A percentile compares a stretch with the other conserved stretches of the same genome.
phyloP scores from a whole-genome alignment of 2,113 vertebrate species.

The Seriola rivoliana region DNA sequence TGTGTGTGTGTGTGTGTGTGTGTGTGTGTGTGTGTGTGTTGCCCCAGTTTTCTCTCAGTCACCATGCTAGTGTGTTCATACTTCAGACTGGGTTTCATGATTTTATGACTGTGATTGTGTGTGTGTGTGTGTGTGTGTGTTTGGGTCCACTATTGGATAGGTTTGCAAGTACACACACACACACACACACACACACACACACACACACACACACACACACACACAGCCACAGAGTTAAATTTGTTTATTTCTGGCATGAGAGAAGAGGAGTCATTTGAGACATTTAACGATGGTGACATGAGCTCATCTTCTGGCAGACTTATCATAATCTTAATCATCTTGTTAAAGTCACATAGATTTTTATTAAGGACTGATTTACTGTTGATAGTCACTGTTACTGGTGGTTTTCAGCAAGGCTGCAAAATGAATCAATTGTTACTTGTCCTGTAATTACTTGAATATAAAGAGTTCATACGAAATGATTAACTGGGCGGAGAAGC shows the following conservation, averaged over 20 bases:
- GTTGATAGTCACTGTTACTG: neutral
- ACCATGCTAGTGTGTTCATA: slow-evolving; percentile 23
- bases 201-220: slow-evolving; percentile 12
- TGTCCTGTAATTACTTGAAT: neutral
- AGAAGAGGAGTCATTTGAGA: neutral
- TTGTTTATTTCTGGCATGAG: neutral
- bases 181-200: neutral
- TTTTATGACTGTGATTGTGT: neutral
- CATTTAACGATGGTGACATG: slow-evolving; percentile 6
- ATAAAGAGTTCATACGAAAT: neutral
- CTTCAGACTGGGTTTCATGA: neutral
- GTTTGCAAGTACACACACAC: neutral
- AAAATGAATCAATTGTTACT: neutral
- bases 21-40: slow-evolving; percentile 20
- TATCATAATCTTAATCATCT: slow-evolving; percentile 1
- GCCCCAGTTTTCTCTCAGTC: slow-evolving; percentile 53
- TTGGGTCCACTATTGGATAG: too few species aligned
- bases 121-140: too few species aligned
- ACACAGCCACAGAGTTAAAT: slow-evolving; percentile 4
- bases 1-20: neutral
- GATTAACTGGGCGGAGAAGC: neutral
- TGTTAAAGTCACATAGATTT: neutral
- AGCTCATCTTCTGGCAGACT: slow-evolving; percentile 16
- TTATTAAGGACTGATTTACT: slow-evolving; percentile 5
- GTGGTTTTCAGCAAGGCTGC: slow-evolving; percentile 9